Conservation (phyloP, 2,888 invertebrate species). For the Sisyra nigra region DNA sequence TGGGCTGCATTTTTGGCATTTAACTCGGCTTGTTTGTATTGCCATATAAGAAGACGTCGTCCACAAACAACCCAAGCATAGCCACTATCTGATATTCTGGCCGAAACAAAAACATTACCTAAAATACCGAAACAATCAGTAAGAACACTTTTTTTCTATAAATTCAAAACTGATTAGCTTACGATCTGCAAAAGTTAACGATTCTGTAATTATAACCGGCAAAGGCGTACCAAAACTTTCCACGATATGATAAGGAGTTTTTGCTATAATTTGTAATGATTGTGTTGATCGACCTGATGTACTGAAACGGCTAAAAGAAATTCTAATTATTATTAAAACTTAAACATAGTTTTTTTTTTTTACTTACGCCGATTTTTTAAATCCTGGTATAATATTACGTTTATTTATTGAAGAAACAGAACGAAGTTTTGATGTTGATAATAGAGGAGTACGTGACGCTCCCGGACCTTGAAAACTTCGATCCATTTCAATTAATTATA, state of each 20-base stretch:
- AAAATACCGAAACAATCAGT: slow-evolving; percentile 9
- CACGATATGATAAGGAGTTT: slow-evolving; percentile 54
- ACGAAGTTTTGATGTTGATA: slow-evolving; percentile 20
- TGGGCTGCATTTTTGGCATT: slow-evolving; percentile 34
- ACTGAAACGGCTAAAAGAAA: slow-evolving; percentile 29
- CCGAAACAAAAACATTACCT: slow-evolving; percentile 28
- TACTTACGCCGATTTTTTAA: slow-evolving; percentile 24
- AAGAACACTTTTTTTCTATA: neutral
- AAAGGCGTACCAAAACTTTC: slow-evolving; percentile 69
- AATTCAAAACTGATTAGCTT: slow-evolving; percentile 18
- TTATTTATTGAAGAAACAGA: slow-evolving; percentile 15
- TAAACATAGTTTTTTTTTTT: slow-evolving; percentile 3
- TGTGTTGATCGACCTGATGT: slow-evolving; percentile 44
- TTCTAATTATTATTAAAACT: slow-evolving; percentile 9
- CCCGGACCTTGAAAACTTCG: slow-evolving; percentile 15
- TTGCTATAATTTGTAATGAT: slow-evolving; percentile 58
- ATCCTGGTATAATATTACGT: slow-evolving; percentile 17
- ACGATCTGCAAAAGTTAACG: slow-evolving; percentile 64
- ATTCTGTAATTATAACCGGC: slow-evolving; percentile 80
- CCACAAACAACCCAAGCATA: slow-evolving; percentile 60
- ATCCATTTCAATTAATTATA: slow-evolving; percentile 12
- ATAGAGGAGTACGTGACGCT: slow-evolving; percentile 19
- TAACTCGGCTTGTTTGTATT: slow-evolving; percentile 36
- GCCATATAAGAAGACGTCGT: slow-evolving; percentile 74
- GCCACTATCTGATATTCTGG: slow-evolving; percentile 32